Evolutionary conservation across 2,888 invertebrate species (phyloP).

Genomic region (Neocrepidodera transversa): DNA sequence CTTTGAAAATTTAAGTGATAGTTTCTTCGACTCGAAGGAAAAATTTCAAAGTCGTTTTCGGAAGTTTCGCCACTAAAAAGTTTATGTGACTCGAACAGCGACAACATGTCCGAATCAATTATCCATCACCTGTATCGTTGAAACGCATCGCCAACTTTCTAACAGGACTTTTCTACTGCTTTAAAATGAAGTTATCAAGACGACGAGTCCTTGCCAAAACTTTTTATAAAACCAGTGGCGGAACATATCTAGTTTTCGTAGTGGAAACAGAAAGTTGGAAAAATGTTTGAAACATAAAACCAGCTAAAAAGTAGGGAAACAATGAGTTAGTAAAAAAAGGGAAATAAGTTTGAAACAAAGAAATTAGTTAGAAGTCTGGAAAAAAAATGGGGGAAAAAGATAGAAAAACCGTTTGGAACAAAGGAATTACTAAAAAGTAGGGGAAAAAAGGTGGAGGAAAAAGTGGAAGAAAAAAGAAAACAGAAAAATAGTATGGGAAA

Average conservation of each 20-base stretch:
- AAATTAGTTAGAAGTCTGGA: too few relatives aligned
- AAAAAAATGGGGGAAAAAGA: too few relatives aligned
- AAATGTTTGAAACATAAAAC: too few relatives aligned
- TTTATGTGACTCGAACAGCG: conserved; percentile 11
- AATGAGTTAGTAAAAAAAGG: too few relatives aligned
- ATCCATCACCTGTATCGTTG: conserved; percentile 17
- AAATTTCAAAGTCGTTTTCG: not conserved
- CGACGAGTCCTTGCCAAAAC: not conserved
- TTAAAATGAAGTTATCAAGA: not conserved
- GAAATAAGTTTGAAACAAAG: too few relatives aligned
- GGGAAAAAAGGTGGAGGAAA: too few relatives aligned
- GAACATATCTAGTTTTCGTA: not conserved
- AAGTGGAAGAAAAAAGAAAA: too few relatives aligned
- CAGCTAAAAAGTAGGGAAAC: too few relatives aligned
- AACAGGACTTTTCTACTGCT: not conserved
- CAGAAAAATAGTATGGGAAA: too few relatives aligned
- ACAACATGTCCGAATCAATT: conserved; percentile 18
- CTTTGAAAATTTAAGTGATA: not conserved
- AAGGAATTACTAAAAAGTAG: too few relatives aligned
- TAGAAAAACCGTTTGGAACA: too few relatives aligned
- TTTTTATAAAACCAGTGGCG: not conserved
- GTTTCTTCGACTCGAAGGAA: not conserved
- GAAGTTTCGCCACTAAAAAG: conserved; percentile 12
- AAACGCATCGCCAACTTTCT: conserved; percentile 9
- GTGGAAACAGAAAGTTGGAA: too few relatives aligned